A percentile compares a stretch with the other conserved stretches of the same genome.
Conservation (phyloP, 1,140 invertebrate species). For the Panagrolaimus sp. region DNA sequence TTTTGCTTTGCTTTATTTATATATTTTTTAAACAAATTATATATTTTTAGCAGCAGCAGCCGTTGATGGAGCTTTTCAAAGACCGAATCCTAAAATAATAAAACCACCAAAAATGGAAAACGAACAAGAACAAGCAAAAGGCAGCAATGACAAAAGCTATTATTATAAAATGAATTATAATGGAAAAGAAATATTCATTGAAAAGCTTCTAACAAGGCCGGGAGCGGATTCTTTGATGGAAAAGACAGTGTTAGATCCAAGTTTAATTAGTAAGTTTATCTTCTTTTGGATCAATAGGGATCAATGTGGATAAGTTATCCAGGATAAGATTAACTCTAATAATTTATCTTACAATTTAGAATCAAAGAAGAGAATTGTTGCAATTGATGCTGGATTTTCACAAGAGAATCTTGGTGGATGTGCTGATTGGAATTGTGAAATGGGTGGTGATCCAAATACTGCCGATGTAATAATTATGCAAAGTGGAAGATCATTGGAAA, state of each 20-base stretch:
- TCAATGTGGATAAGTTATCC: not conserved
- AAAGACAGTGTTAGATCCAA: not conserved
- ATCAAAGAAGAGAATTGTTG: not conserved
- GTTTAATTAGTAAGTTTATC: not conserved
- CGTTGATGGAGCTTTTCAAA: too few species aligned
- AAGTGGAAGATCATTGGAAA: not conserved
- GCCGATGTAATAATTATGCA: not conserved
- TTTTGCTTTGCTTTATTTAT: not conserved
- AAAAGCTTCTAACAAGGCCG: not conserved
- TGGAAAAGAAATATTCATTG: slow-evolving; percentile 7
- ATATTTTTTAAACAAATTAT: not conserved
- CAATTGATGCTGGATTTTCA: not conserved
- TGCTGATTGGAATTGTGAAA: slow-evolving; percentile 11
- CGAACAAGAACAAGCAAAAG: not conserved
- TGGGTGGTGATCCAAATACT: not conserved
- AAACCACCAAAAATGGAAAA: not conserved
- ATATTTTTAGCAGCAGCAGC: not conserved
- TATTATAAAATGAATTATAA: not conserved
- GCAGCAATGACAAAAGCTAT: not conserved
- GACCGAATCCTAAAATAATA: slow-evolving; percentile 13
- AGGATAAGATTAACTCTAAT: not conserved
- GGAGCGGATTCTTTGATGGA: not conserved
- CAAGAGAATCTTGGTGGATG: slow-evolving; percentile 7
- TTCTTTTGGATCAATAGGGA: not conserved
- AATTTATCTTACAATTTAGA: slow-evolving; percentile 8